Conservation (phyloP, 2,888 invertebrate species). For the Osedax frankpressi region DNA sequence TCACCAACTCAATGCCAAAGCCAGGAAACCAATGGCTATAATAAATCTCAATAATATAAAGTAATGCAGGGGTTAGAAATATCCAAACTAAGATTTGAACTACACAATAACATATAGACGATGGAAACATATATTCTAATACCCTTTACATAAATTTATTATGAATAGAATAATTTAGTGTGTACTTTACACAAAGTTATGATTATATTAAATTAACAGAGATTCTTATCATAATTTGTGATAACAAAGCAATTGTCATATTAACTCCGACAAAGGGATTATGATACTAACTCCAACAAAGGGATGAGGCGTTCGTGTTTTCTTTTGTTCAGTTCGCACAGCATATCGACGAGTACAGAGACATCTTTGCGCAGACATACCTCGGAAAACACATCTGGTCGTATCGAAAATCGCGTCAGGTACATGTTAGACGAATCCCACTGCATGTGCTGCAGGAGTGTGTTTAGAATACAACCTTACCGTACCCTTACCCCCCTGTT, state of each 20-base stretch:
- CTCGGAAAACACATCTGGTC: not conserved
- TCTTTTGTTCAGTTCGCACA: conserved; percentile 5
- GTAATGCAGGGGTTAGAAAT: too few species aligned
- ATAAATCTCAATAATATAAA: too few species aligned
- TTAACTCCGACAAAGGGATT: not conserved
- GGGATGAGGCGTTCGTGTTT: conserved; percentile 8
- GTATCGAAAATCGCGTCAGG: not conserved
- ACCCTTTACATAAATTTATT: too few species aligned
- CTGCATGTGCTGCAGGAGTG: conserved; percentile 5
- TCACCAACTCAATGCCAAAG: not conserved
- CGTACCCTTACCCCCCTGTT: too few species aligned
- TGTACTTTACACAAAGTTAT: too few species aligned
- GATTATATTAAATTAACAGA: too few species aligned
- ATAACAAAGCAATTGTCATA: not conserved
- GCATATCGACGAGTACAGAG: conserved; percentile 5
- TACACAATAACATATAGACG: too few species aligned
- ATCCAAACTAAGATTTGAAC: too few species aligned
- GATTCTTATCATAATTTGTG: not conserved
- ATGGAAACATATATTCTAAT: too few species aligned
- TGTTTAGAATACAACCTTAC: too few species aligned
- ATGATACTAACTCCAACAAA: conserved; percentile 2
- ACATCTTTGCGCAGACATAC: not conserved
- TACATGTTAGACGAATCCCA: not conserved
- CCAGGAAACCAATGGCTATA: conserved; percentile 14
- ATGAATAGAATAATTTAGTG: too few species aligned